Percentiles rank a stretch among this genome's conserved stretches.
Evolutionary conservation across 2,113 vertebrate species (phyloP).

Genomic region (Hemiprocne comata): DNA sequence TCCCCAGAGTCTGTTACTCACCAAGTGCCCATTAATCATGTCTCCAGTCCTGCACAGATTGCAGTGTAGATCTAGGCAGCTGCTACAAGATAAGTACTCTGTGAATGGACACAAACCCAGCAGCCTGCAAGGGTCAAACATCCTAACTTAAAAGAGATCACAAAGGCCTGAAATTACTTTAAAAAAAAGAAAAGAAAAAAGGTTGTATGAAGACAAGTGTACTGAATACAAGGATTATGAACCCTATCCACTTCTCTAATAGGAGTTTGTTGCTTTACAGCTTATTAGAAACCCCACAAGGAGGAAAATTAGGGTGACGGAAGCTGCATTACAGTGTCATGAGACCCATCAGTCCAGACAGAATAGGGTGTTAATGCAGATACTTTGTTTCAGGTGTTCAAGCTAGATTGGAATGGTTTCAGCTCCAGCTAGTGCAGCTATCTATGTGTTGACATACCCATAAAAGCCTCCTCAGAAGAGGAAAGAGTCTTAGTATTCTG

Average conservation of each 20-base stretch:
- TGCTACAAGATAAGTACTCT: neutral
- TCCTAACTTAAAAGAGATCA: neutral
- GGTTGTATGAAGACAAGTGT: neutral
- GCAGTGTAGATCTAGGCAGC: neutral
- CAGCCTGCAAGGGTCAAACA: neutral
- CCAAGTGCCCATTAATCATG: conserved; percentile 20
- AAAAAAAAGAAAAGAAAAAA: neutral
- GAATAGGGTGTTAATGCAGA: neutral
- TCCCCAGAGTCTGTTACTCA: neutral
- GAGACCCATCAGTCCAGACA: neutral
- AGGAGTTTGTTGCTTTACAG: neutral
- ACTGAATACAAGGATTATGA: neutral
- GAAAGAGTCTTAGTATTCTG: neutral
- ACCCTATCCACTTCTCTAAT: neutral
- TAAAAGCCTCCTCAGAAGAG: neutral
- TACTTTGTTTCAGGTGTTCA: neutral
- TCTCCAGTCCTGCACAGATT: neutral
- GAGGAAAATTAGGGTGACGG: neutral
- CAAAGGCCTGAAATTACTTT: neutral
- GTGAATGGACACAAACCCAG: neutral
- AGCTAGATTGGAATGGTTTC: neutral
- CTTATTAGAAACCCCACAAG: neutral
- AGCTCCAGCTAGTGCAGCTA: neutral
- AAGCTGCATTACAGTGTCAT: neutral
- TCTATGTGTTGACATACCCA: neutral